Base-by-base conservation (phyloP, 2,797 vertebrate genomes). In the Falco berigora region DNA sequence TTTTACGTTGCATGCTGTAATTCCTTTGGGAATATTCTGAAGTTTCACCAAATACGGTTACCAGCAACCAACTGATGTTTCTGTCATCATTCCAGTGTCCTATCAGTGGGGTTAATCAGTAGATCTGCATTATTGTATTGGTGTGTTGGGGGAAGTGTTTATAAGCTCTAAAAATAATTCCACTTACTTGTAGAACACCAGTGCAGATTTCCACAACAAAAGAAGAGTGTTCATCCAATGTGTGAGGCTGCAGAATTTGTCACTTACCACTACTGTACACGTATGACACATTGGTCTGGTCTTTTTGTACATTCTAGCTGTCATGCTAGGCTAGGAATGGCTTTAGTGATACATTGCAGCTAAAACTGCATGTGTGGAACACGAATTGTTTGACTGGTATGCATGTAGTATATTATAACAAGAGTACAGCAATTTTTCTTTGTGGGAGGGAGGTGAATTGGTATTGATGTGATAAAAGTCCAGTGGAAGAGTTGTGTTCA, bases 311-410 rank as follows among this genome's bases (percentile, higher is more conserved):
- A 3, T 55, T 56, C 20, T n/a, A 56, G 36, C 73, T 86, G 44
- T 73, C 22, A 4, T 56, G 30, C 32, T 52, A 46, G 69, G 36
- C 63, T 66, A 50, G 47, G 53, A 90, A 14, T 66, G 28, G 52
- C 21, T 86, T 59, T 30, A 47, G 53, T 58, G 49, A 46, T 25
- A 40, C 28, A 2, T 8, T 25, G 73, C 34, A 66, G 56, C 61
- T 80, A 8, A 56, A 69, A 84, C 15, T 0, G 0, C 3, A 5
- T 12, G 28, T 56, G 56, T 59, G 53, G 32, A 64, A 25, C n/a
- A 5, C 0, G 2, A 67, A 22, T 12, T 71, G 47, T 53, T 63
- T 50, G 72, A 44, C 32, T 75, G 30, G 34, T 42, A 36, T 2
- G 30, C 28, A 6, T 49, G 66, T 25, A 34, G 20, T 27, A 8